These are phyloP conservation scores for Temnothorax longispinosus DNA, from an alignment of 1,140 invertebrate species.

Conservation along the genomic window DNA sequence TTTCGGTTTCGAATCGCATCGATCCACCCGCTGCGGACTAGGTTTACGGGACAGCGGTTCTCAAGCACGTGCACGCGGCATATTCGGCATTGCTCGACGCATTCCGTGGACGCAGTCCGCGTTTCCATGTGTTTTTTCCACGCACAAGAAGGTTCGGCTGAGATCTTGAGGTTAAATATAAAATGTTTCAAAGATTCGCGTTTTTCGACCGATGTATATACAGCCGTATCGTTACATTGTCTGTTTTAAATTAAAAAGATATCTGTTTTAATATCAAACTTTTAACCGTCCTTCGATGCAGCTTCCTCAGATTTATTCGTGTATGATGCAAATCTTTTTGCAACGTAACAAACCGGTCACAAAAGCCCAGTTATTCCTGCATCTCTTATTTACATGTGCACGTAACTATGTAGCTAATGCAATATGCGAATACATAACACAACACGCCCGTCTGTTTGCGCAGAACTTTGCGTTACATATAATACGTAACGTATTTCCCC, in stretches of 20 bases:
- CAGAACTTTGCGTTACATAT: conserved; percentile 36
- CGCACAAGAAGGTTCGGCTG: background rate
- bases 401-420: background rate
- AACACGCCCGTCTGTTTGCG: conserved; percentile 9
- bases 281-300: background rate
- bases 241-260: background rate
- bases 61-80: conserved; percentile 17
- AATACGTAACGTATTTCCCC: conserved; percentile 39
- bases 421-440: conserved; percentile 6
- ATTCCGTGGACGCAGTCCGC: background rate
- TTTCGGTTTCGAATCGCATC: conserved; percentile 51
- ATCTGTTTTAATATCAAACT: background rate
- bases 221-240: background rate
- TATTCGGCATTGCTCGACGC: background rate
- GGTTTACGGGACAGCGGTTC: conserved; percentile 41
- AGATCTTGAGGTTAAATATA: background rate
- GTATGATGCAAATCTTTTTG: background rate
- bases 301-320: background rate
- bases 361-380: conserved; percentile 2
- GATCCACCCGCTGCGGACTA: background rate
- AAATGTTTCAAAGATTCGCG: background rate
- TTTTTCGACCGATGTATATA: background rate
- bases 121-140: background rate
- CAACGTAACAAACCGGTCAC: background rate
- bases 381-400: background rate